Evolutionary conservation across 2,888 invertebrate genomes (phyloP).

Genomic region (Apotomis turbidana): DNA sequence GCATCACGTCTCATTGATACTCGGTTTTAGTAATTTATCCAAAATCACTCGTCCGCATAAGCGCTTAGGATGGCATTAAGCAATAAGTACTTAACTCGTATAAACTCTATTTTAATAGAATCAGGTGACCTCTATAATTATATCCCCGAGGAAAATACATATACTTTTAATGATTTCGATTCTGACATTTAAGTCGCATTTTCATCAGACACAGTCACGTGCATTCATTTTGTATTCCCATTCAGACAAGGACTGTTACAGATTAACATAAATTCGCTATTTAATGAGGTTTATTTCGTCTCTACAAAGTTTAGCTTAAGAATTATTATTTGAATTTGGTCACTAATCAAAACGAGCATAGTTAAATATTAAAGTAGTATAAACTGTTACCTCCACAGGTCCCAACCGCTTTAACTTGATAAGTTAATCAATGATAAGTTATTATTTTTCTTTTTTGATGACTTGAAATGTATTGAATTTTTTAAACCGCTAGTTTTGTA

Average conservation of each 20-base stretch:
- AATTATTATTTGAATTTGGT: not conserved
- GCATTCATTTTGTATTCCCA: too few species aligned
- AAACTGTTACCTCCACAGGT: not conserved
- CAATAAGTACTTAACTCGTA: not conserved
- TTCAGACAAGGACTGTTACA: not conserved
- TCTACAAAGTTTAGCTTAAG: slow-evolving; percentile 1
- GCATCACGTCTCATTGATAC: too few species aligned
- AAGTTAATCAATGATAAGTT: not conserved
- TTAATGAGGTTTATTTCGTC: slow-evolving; percentile 1
- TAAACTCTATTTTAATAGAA: not conserved
- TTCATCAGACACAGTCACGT: too few species aligned
- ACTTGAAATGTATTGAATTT: not conserved
- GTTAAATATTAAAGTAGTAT: not conserved
- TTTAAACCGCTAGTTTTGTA: not conserved
- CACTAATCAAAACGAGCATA: not conserved
- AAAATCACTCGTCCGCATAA: too few species aligned
- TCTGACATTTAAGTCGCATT: too few species aligned
- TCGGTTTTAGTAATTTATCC: too few species aligned
- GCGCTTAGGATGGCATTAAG: not conserved
- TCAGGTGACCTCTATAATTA: not conserved
- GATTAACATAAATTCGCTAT: slow-evolving; percentile 4
- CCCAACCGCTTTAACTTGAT: not conserved
- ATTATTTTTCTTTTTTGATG: slow-evolving; percentile 6
- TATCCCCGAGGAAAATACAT: not conserved
- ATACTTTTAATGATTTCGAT: not conserved